These are phyloP conservation scores for Podotricha telesiphe DNA, from an alignment of 2,888 invertebrate species.

Conservation along the genomic window DNA sequence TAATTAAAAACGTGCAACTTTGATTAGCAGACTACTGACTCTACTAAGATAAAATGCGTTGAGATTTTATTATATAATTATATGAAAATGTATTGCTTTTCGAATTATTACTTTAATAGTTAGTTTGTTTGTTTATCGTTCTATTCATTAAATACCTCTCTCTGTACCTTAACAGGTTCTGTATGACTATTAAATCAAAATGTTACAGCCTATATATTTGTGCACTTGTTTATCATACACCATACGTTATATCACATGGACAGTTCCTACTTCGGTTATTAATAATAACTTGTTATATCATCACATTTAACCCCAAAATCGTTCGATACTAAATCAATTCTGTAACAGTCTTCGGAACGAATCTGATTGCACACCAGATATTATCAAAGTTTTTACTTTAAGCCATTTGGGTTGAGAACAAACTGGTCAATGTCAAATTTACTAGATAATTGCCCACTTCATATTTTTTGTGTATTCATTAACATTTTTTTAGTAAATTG, in stretches of 20 bases:
- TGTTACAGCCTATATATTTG: background rate
- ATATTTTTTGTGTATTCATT: conserved; percentile 34
- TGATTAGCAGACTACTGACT: no score
- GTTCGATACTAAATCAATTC: conserved; percentile 44
- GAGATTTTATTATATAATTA: no score
- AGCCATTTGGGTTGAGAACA: conserved; percentile 44
- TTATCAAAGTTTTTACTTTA: conserved; percentile 46
- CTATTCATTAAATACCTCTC: no score
- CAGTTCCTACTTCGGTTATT: conserved; percentile 28
- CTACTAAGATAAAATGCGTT: no score
- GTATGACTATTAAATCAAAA: no score
- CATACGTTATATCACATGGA: conserved; percentile 20
- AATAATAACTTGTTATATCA: conserved; percentile 43
- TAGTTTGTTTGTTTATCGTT: no score
- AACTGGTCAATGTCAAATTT: conserved; percentile 53
- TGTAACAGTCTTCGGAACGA: conserved; percentile 51
- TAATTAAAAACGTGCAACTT: no score
- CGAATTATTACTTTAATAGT: no score
- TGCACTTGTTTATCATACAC: background rate
- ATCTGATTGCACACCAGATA: conserved; percentile 49
- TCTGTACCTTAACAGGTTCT: background rate
- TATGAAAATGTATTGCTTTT: no score
- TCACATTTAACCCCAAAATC: conserved; percentile 34
- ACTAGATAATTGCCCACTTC: conserved; percentile 46
- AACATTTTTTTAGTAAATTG: conserved; percentile 28